Percentiles rank a stretch among this genome's conserved stretches.
Evolutionary conservation across 1,140 invertebrate genomes (phyloP).

Genomic region (Metaphire vulgaris): DNA sequence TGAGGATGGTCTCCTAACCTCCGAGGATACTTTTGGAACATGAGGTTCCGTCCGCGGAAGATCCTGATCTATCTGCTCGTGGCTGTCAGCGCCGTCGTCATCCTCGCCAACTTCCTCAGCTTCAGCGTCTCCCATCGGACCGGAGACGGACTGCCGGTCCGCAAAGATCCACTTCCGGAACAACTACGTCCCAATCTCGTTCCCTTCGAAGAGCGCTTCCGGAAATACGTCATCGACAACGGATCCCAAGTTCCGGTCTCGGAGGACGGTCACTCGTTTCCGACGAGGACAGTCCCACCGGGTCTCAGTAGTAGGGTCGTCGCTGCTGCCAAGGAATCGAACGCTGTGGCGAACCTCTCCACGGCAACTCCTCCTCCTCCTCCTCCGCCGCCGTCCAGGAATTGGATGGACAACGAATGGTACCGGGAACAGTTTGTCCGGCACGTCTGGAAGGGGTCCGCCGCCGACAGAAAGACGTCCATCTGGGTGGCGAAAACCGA

Average conservation of each 20-base stretch:
- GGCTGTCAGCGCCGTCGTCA: not conserved
- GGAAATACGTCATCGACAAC: too few relatives aligned
- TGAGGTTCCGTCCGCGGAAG: not conserved
- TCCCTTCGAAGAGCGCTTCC: not conserved
- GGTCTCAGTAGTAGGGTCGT: too few relatives aligned
- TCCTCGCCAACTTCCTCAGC: not conserved
- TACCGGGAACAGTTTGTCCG: not conserved
- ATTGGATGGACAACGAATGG: not conserved
- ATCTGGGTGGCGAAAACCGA: not conserved
- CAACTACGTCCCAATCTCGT: not conserved
- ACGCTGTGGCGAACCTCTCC: too few relatives aligned
- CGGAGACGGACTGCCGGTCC: not conserved
- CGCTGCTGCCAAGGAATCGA: too few relatives aligned
- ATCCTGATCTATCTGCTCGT: not conserved
- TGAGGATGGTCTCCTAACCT: too few relatives aligned
- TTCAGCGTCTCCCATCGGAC: not conserved
- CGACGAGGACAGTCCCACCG: too few relatives aligned
- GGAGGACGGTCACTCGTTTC: too few relatives aligned
- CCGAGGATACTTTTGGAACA: too few relatives aligned
- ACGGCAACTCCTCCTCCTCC: too few relatives aligned
- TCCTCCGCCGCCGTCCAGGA: too few relatives aligned
- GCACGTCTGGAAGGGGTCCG: not conserved
- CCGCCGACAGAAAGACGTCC: not conserved
- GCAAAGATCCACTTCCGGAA: too few relatives aligned
- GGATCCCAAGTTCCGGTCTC: too few relatives aligned